Percentiles rank a stretch among this genome's conserved stretches.
These are phyloP conservation scores for Nowickia ferox DNA, from an alignment of 2,888 invertebrate genomes.

Conservation along the genomic window DNA sequence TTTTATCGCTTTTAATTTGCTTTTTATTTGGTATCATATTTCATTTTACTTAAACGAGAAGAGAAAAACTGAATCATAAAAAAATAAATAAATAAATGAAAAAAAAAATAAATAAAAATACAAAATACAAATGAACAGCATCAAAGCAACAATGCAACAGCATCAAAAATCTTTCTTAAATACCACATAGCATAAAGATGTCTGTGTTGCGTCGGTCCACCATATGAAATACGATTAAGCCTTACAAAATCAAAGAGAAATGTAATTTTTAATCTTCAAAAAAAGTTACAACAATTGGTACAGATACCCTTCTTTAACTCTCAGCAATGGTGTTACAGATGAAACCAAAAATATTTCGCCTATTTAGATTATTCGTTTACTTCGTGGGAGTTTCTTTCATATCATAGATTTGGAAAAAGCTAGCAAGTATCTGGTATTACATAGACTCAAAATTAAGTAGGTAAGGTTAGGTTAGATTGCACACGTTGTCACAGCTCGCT, in stretches of 20 bases:
- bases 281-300: slow-evolving; percentile 48
- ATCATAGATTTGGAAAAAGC: too few relatives aligned
- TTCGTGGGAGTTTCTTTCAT: too few relatives aligned
- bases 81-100: slow-evolving; percentile 21
- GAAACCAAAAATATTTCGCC: too few relatives aligned
- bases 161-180: slow-evolving; percentile 36
- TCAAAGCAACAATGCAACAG: slow-evolving; percentile 39
- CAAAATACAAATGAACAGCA: slow-evolving; percentile 31
- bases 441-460: too few relatives aligned
- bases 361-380: too few relatives aligned
- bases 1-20: slow-evolving; percentile 82
- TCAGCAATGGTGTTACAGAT: too few relatives aligned
- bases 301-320: too few relatives aligned
- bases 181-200: slow-evolving; percentile 18
- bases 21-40: slow-evolving; percentile 82
- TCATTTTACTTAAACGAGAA: slow-evolving; percentile 73
- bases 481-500: too few relatives aligned
- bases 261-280: slow-evolving; percentile 44
- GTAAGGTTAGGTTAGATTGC: too few relatives aligned
- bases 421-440: too few relatives aligned
- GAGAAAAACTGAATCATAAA: slow-evolving; percentile 24
- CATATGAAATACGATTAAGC: slow-evolving; percentile 34
- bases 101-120: slow-evolving; percentile 22
- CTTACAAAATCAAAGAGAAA: slow-evolving; percentile 13
- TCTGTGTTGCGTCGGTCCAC: slow-evolving; percentile 3